Base-by-base conservation (phyloP, 37 sponge, comb jelly and placozoan species). In the Lycopodina hypogea region DNA sequence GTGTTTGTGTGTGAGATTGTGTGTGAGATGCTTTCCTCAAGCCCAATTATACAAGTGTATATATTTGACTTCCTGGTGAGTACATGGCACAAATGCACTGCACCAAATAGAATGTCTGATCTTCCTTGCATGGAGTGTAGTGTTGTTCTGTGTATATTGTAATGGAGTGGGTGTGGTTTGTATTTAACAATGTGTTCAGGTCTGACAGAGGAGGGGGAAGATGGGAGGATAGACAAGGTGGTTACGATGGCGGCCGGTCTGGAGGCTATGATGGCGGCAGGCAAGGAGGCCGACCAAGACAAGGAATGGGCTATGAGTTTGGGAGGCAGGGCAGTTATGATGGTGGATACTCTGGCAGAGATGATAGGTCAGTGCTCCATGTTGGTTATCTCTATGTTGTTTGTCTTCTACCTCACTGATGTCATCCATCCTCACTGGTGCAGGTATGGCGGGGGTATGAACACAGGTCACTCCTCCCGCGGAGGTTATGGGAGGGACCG, bases 161-260 rank as follows among this genome's bases (percentile, higher is more conserved):
- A n/a, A n/a, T n/a, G n/a, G n/a, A n/a, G n/a, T n/a, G n/a, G n/a
- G n/a, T n/a, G n/a, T n/a, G n/a, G n/a, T n/a, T n/a, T n/a, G n/a
- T n/a, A n/a, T n/a, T n/a, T n/a, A n/a, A n/a, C n/a, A n/a, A n/a
- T 37, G 38, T 28, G 45, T 45, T 45, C 9, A 45, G 48, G 48
- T 45, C 48, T 9, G 48, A 59, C 42, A 39, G 69, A 48, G 67
- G 81, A 1, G 67, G 60, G 21, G 42, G 78, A 38, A n/a, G 88
- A 48, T 41, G 75, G 12, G 52, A 40, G 12, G 75, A 48, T 7
- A 37, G 80, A 26, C 30, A 48, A 21, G 72, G 65, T n/a, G 38
- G 78, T 33, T 17, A 45, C 19, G 45, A 71, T 71, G 30, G 36
- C 41, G 56, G 74, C 21, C 0, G 56, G 1, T 23, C 39, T 11